These are phyloP conservation scores for Sminthurinus aureus DNA, from an alignment of 2,888 invertebrate genomes.

Conservation along the genomic window DNA sequence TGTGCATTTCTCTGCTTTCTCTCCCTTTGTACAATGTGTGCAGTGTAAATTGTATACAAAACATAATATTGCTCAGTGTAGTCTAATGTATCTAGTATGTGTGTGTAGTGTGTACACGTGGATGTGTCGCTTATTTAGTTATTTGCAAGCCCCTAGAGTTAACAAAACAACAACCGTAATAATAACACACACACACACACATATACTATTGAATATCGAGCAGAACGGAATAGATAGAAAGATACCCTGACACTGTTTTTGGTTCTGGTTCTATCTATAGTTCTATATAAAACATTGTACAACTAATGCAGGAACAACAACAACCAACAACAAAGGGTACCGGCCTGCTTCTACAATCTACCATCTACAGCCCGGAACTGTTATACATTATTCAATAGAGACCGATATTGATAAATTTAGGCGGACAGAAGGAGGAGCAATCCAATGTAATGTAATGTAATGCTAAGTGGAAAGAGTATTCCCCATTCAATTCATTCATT, in stretches of 20 bases:
- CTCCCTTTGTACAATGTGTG: background rate
- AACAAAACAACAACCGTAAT: too few relatives aligned
- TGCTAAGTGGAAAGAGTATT: conserved; percentile 2
- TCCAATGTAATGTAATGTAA: background rate
- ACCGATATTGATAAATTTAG: conserved; percentile 3
- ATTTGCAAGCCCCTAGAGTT: too few relatives aligned
- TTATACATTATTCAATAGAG: conserved; percentile 1
- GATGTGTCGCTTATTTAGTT: too few relatives aligned
- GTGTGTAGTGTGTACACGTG: background rate
- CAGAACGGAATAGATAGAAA: too few relatives aligned
- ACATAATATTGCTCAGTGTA: background rate
- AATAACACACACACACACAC: too few relatives aligned
- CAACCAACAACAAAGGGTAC: background rate
- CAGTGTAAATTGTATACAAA: too few relatives aligned
- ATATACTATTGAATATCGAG: too few relatives aligned
- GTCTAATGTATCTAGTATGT: background rate
- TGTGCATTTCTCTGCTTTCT: background rate
- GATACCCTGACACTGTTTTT: too few relatives aligned
- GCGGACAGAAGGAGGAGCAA: background rate
- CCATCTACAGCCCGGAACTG: background rate
- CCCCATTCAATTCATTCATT: conserved; percentile 8
- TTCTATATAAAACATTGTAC: too few relatives aligned
- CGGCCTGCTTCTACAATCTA: background rate
- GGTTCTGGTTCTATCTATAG: too few relatives aligned
- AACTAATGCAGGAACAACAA: too few relatives aligned